Conservation (phyloP, 2,113 vertebrate genomes). For the Prolemur simus region DNA sequence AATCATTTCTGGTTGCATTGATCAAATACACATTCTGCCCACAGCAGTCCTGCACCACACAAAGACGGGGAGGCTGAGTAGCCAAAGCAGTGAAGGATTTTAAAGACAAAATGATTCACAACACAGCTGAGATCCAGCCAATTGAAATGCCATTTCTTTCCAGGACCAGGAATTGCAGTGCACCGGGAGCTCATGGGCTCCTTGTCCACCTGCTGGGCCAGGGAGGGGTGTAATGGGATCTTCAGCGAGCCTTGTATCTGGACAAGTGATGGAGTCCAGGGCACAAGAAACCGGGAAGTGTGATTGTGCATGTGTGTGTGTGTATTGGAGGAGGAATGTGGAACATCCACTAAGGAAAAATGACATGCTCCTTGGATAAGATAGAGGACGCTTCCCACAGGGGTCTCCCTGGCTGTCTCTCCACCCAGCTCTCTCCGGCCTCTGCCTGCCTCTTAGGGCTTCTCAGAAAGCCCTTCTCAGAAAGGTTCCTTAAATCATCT, state of each 20-base stretch:
- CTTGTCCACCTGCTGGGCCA: slow-evolving; percentile 66
- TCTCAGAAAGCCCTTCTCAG: neutral
- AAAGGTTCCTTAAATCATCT: neutral
- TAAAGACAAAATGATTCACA: slow-evolving; percentile 69
- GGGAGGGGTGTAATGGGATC: slow-evolving; percentile 32
- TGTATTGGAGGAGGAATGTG: neutral
- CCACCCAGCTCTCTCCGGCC: neutral
- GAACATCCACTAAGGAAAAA: neutral
- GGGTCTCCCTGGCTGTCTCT: neutral
- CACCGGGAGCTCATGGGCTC: slow-evolving; percentile 48
- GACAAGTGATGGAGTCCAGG: slow-evolving; percentile 66
- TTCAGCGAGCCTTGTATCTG: slow-evolving; percentile 68
- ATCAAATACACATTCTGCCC: neutral
- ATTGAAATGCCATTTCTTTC: slow-evolving; percentile 66
- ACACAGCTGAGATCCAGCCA: slow-evolving; percentile 65
- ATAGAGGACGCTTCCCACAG: neutral
- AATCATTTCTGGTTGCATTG: neutral
- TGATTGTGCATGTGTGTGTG: neutral
- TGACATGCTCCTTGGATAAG: neutral
- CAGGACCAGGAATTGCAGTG: slow-evolving; percentile 55
- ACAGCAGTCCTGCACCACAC: neutral
- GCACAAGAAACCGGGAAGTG: slow-evolving; percentile 51
- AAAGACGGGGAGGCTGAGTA: neutral
- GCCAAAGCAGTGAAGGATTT: slow-evolving; percentile 65
- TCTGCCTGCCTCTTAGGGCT: neutral